Conservation (phyloP, 2,888 invertebrate genomes). For the Erynnis tages region DNA sequence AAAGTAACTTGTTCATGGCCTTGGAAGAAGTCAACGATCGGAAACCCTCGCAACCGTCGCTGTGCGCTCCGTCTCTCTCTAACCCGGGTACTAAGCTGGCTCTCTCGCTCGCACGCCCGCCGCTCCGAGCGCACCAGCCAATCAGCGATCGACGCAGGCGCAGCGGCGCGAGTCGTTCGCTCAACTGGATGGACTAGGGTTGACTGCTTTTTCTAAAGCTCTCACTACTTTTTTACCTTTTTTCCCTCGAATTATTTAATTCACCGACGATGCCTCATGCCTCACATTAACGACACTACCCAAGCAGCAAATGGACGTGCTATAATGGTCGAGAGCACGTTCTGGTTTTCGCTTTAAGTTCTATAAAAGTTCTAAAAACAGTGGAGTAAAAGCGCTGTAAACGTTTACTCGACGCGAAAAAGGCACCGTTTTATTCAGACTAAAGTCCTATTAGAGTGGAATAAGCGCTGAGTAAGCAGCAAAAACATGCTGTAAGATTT, state of each 20-base stretch:
- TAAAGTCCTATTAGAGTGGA: too few species aligned
- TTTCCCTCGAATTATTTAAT: slow-evolving; percentile 54
- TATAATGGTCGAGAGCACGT: too few species aligned
- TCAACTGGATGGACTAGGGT: slow-evolving; percentile 73
- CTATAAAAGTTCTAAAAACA: too few species aligned
- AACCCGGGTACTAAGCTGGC: slow-evolving; percentile 35
- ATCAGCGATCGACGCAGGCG: slow-evolving; percentile 65
- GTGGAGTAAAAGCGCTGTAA: too few species aligned
- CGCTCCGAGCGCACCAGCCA: slow-evolving; percentile 52
- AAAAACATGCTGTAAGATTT: too few species aligned
- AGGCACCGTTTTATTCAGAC: too few species aligned
- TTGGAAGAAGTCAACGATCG: slow-evolving; percentile 78
- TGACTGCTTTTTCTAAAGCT: slow-evolving; percentile 71
- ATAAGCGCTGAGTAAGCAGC: too few species aligned
- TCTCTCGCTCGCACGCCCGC: slow-evolving; percentile 53
- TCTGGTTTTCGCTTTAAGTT: too few species aligned
- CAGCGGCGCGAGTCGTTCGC: slow-evolving; percentile 75
- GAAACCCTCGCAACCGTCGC: slow-evolving; percentile 76
- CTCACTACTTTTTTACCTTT: slow-evolving; percentile 59
- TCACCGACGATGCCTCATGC: slow-evolving; percentile 52
- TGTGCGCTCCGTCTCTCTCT: slow-evolving; percentile 57
- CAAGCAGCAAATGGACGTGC: too few species aligned
- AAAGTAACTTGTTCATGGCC: slow-evolving; percentile 70
- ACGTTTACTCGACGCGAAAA: too few species aligned
- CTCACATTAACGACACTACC: slow-evolving; percentile 41